Percentiles rank a stretch among this genome's conserved stretches.
phyloP scores from a whole-genome alignment of 92 coral and sea anemone genomes.

The Zoanthus solanderi region DNA sequence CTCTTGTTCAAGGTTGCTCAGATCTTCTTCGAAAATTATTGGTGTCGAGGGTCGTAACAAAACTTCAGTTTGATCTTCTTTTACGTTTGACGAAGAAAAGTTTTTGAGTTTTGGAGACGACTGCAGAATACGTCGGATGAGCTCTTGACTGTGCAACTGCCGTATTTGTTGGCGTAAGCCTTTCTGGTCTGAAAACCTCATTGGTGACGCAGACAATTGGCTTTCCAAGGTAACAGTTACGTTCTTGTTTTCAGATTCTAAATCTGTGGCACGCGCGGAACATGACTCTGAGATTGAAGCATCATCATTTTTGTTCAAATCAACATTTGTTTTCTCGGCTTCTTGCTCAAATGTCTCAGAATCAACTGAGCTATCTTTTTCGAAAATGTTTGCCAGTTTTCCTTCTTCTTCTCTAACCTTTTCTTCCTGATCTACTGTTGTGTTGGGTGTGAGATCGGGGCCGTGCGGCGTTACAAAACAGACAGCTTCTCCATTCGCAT shows the following conservation, averaged over 20 bases:
- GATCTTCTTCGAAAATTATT: background rate
- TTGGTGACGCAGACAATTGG: conserved; percentile 62
- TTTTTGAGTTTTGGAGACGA: conserved; percentile 57
- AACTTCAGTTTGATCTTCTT: background rate
- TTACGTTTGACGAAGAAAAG: background rate
- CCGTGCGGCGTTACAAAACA: background rate
- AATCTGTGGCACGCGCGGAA: conserved; percentile 25
- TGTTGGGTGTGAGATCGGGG: background rate
- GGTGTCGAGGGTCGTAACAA: background rate
- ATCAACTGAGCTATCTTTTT: background rate
- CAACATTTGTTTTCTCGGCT: too few relatives aligned
- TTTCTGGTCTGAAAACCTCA: conserved; percentile 32
- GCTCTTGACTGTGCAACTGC: conserved; percentile 72
- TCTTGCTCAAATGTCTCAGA: background rate
- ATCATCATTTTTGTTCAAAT: background rate
- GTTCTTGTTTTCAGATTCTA: conserved; percentile 19
- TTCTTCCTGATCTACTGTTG: background rate
- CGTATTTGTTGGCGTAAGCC: conserved; percentile 79
- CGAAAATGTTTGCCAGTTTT: background rate
- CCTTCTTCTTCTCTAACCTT: background rate
- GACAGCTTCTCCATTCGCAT: conserved; percentile 21
- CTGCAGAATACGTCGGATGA: conserved; percentile 66
- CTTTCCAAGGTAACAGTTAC: background rate
- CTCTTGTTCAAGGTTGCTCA: conserved; percentile 23
- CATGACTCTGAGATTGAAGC: background rate